Percentiles rank a stretch among this genome's conserved stretches.
Evolutionary conservation across 1,140 invertebrate genomes (phyloP).

Genomic region (Drosophila kikkawai): DNA sequence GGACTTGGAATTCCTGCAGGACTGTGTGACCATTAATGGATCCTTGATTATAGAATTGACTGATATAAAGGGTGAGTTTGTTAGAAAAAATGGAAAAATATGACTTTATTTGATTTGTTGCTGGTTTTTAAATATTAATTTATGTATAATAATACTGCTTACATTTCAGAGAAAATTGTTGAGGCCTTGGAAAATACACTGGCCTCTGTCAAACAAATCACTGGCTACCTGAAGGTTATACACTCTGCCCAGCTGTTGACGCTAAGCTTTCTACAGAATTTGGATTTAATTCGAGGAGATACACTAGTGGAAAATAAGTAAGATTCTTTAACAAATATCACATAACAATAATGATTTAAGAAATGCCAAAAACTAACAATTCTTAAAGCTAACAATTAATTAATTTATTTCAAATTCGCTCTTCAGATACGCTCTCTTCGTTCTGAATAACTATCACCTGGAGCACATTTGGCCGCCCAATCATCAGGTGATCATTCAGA

Average conservation of each 20-base stretch:
- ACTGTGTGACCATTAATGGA: constrained; percentile 71
- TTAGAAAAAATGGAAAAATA: not conserved
- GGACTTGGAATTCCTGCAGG: constrained; percentile 53
- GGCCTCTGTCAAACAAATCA: constrained; percentile 91
- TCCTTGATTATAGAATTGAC: constrained; percentile 70
- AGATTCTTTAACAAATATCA: not conserved
- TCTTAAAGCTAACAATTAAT: no score
- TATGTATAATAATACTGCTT: no score
- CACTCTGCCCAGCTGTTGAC: constrained; percentile 92
- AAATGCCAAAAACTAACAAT: no score
- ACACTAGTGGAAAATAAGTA: constrained; percentile 69
- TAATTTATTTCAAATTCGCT: not conserved
- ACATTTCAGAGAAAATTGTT: constrained; percentile 61
- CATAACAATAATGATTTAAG: no score
- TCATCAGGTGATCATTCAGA: constrained; percentile 86
- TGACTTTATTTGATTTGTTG: not conserved
- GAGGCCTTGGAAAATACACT: constrained; percentile 89
- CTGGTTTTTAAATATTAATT: not conserved
- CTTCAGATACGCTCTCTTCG: constrained; percentile 88
- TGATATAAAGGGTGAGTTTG: constrained; percentile 61
- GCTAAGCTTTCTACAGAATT: constrained; percentile 90
- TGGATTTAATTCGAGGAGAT: constrained; percentile 67
- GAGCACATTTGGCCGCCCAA: constrained; percentile 94
- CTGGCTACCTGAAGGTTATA: constrained; percentile 91
- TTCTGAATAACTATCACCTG: constrained; percentile 96